phyloP scores from a whole-genome alignment of 2,797 vertebrate species.

The Tokudaia muenninki region DNA sequence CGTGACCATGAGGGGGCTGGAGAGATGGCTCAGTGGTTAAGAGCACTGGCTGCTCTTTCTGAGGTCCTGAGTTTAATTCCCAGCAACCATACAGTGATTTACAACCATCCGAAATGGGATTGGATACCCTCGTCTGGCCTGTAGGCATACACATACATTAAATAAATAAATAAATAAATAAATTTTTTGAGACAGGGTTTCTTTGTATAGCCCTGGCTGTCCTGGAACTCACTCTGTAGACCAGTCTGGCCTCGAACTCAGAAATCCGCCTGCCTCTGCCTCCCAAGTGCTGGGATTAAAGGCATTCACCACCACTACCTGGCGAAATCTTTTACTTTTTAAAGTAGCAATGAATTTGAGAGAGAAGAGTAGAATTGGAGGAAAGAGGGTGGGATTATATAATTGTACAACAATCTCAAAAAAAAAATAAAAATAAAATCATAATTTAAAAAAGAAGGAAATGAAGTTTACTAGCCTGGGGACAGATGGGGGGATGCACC shows the following conservation, averaged over 20 bases:
- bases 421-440: not conserved
- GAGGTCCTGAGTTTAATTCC: not conserved
- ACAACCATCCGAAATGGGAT: no score
- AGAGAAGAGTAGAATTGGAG: not conserved
- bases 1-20: not conserved
- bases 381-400: not conserved
- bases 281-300: no score
- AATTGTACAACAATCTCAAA: not conserved
- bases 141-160: not conserved
- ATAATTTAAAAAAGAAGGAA: not conserved
- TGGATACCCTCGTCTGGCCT: not conserved
- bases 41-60: not conserved
- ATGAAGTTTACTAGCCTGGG: not conserved
- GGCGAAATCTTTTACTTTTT: no score
- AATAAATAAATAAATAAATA: not conserved
- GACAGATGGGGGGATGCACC: no score
- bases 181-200: no score
- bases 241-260: no score
- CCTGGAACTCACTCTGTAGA: no score
- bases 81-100: not conserved
- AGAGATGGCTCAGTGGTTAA: not conserved
- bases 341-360: not conserved
- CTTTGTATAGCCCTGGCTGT: no score
- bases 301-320: no score
- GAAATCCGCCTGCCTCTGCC: no score